Evolutionary conservation across 2,113 vertebrate species (phyloP).

Genomic region (Rhinopomastus cyanomelas): DNA sequence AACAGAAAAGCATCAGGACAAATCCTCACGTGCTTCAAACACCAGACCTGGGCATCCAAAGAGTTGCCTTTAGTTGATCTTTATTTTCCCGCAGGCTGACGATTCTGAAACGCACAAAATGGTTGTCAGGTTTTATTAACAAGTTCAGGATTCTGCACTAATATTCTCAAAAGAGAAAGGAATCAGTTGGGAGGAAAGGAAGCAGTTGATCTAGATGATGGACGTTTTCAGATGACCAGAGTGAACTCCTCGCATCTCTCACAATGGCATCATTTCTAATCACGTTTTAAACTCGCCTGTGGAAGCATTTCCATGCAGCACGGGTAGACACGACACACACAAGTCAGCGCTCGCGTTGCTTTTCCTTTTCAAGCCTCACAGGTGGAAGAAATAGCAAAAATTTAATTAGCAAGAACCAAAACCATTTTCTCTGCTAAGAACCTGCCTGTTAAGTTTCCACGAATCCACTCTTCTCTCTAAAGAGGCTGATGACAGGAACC

Average conservation of each 20-base stretch:
- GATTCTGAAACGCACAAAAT: conserved; percentile 17
- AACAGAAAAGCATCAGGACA: conserved; percentile 44
- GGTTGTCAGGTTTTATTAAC: conserved; percentile 4
- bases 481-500: conserved; percentile 4
- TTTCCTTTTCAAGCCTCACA: conserved; percentile 18
- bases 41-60: background rate
- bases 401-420: conserved; percentile 4
- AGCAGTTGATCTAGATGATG: background rate
- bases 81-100: conserved; percentile 5
- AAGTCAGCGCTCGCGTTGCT: background rate
- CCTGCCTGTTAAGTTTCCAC: conserved; percentile 10
- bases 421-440: conserved; percentile 14
- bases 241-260: background rate
- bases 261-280: background rate
- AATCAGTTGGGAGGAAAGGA: background rate
- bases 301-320: conserved; percentile 26
- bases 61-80: conserved; percentile 45
- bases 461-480: conserved; percentile 24
- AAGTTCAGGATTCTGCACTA: background rate
- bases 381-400: background rate
- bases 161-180: background rate
- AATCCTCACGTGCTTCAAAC: conserved; percentile 55
- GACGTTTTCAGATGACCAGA: background rate
- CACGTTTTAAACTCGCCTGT: background rate
- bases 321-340: background rate